Base-by-base conservation (phyloP, 2,888 invertebrate genomes). In the Cryptophagus acutangulus region DNA sequence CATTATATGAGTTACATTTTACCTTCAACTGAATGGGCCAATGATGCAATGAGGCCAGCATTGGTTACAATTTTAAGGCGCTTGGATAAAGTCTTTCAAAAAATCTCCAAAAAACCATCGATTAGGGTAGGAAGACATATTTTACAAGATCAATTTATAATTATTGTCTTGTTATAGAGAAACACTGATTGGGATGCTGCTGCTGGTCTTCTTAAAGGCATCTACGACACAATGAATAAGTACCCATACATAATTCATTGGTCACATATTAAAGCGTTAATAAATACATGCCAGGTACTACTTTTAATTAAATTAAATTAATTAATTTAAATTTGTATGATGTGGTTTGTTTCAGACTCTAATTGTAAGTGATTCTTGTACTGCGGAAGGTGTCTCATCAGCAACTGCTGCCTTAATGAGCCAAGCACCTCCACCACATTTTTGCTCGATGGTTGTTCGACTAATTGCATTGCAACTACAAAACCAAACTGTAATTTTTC, bases 151-250 rank as follows among this genome's bases (percentile, higher is more conserved):
- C 6, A 5, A 4, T 17, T 10, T 16, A 1, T 17, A 28, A 4
- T 16, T 5, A 10, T 39, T 16, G 4, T 8, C 14, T 17, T 40
- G 50, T 69, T 71, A 29, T 68, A 90, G 86, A 78, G 94, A 57
- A 91, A 94, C 52, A 90, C 92, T 0, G 95, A 97, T 62, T 99
- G 97, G 97, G 90, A 92, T 62, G 94, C 97, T 0, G 94, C 97
- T 1, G 90, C 93, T 31, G 88, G 89, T 13, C 74, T 99, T 35
- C 72, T 99, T 1, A 92, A 90, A 73, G 97, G 95, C 33, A 84
- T 96, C 12, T 95, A 96, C 64, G 88, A 93, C 65, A 96, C 97
- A 0, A 81, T 97, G 67, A 78, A 86, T 43, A 83, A 87, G 47
- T 95, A 92, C 69, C 92, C 94, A 0, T 97, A 93, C 68, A 91